Percentiles rank a stretch among this genome's conserved stretches.
These are phyloP conservation scores for Metalampra italica DNA, from an alignment of 2,888 invertebrate genomes.

Conservation along the genomic window DNA sequence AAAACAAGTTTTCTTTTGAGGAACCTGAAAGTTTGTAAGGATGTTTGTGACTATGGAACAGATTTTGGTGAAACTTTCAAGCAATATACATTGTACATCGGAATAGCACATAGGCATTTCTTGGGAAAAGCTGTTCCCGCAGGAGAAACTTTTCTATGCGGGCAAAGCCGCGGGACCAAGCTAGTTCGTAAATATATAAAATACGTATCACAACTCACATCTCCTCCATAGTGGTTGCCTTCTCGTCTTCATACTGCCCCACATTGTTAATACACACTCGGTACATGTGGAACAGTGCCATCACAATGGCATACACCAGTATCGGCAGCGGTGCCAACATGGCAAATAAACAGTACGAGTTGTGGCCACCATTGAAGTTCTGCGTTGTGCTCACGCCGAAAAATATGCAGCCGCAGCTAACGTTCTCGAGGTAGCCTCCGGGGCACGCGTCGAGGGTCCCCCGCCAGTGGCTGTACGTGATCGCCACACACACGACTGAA, in stretches of 20 bases:
- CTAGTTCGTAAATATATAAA: too few relatives aligned
- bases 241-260: slow-evolving; percentile 73
- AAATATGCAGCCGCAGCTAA: slow-evolving; percentile 84
- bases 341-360: slow-evolving; percentile 82
- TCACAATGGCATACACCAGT: slow-evolving; percentile 79
- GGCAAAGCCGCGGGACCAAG: too few relatives aligned
- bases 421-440: slow-evolving; percentile 73
- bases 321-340: slow-evolving; percentile 82
- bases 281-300: slow-evolving; percentile 83
- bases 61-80: too few relatives aligned
- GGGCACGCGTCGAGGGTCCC: slow-evolving; percentile 82
- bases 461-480: slow-evolving; percentile 84
- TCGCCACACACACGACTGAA: slow-evolving; percentile 73
- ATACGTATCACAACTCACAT: slow-evolving; percentile 46
- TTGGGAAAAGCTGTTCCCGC: too few relatives aligned
- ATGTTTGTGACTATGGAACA: too few relatives aligned
- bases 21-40: too few relatives aligned
- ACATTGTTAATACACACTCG: slow-evolving; percentile 81
- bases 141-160: too few relatives aligned
- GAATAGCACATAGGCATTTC: too few relatives aligned
- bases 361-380: slow-evolving; percentile 82
- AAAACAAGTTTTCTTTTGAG: too few relatives aligned
- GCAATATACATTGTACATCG: too few relatives aligned
- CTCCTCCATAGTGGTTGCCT: slow-evolving; percentile 67
- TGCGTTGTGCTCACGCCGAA: slow-evolving; percentile 80